Evolutionary conservation across 53 echinoderm and acorn worm genomes (phyloP), one percentile per base, ranked within the genome.

Genomic region (Paracentrotus lividus): DNA sequence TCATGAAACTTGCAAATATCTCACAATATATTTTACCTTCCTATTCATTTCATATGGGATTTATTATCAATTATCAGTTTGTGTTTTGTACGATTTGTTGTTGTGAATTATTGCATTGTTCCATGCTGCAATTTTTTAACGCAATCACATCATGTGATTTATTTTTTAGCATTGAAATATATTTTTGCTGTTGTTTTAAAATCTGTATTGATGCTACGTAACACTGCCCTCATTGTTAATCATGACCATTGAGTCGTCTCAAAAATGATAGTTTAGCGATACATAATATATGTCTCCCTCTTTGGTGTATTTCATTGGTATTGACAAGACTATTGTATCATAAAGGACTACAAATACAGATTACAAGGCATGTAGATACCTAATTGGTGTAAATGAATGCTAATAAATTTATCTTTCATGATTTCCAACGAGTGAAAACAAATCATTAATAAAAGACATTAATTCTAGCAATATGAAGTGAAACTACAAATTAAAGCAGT

Each of bases 81-180:
- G 24, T 77, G n/a, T 47, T 81, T 76, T 32, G 10, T 34, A 32
- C 43, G n/a, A 21, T 43, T 43, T 77, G 43, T 81, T 81, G 49
- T 77, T 81, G 72, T 77, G 43, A 81, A 81, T 27, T 81, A 47
- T 45, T 86, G 86, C 86, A 86, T 81, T 56, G 18, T 86, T 43
- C 61, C 89, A 89, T 89, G 89, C 89, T 89, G 89, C 89, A 89
- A 87, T 89, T 88, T 89, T 89, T 31, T 89, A 86, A 86, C 55
- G 38, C 86, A 86, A 86, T 86, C 86, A 86, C 86, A 86, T 55
- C 36, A 49, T 1, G 86, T 86, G 86, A 86, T 86, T 5, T 33
- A 26, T 56, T 56, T 85, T 85, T 55, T 86, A 86, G 56, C 16
- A 55, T 86, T 53, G 57, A 86, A 55, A 81, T 81, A 81, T 26